Percentiles rank a stretch among this genome's conserved stretches.
These are phyloP conservation scores for Ellobium chinense DNA, from an alignment of 2,888 invertebrate genomes.

Conservation along the genomic window DNA sequence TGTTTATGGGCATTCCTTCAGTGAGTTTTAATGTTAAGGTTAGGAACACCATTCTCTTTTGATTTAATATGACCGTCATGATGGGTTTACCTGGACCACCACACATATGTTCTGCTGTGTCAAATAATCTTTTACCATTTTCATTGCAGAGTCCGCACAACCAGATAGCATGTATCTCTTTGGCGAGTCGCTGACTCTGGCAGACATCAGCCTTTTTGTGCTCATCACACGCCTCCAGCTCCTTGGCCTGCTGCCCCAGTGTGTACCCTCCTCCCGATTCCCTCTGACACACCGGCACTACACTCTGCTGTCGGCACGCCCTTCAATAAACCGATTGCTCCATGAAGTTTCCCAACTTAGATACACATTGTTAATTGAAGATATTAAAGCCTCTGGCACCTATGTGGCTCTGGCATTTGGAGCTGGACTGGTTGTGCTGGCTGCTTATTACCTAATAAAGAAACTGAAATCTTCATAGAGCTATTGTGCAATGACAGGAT, in stretches of 20 bases:
- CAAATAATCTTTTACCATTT: too few relatives aligned
- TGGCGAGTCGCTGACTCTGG: constrained; percentile 68
- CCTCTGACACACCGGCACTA: constrained; percentile 66
- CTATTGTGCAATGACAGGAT: not conserved
- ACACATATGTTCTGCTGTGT: too few relatives aligned
- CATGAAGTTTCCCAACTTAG: constrained; percentile 62
- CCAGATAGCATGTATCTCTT: constrained; percentile 61
- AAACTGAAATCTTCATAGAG: constrained; percentile 28
- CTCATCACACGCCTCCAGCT: constrained; percentile 63
- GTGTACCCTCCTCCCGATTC: constrained; percentile 59
- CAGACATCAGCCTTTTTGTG: constrained; percentile 67
- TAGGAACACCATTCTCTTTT: too few relatives aligned
- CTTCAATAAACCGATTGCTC: constrained; percentile 58
- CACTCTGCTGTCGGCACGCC: constrained; percentile 59
- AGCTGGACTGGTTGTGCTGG: constrained; percentile 53
- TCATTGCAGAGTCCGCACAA: constrained; percentile 8
- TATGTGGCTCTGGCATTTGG: constrained; percentile 60
- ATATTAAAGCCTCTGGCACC: constrained; percentile 64
- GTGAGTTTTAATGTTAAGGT: too few relatives aligned
- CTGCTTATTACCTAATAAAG: constrained; percentile 41
- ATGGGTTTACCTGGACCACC: too few relatives aligned
- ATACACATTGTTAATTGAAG: constrained; percentile 66
- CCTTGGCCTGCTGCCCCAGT: constrained; percentile 64
- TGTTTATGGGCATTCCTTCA: too few relatives aligned
- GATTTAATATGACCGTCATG: too few relatives aligned